Evolutionary conservation across 2,888 invertebrate species (phyloP), one percentile per base, ranked within the genome.

Genomic region (Drosophila atroscutellata): DNA sequence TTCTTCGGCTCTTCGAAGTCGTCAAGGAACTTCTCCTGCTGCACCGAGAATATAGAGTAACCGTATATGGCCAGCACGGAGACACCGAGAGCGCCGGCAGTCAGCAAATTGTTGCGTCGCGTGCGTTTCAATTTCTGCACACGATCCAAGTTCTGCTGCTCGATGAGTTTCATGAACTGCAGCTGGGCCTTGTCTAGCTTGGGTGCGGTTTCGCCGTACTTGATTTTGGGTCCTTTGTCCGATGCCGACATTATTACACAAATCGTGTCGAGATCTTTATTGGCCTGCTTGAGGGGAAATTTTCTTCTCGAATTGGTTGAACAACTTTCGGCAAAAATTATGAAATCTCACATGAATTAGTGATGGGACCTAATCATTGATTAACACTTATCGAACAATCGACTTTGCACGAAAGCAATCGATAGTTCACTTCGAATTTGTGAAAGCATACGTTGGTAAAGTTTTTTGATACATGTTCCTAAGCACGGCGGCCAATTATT

Each of bases 11-110:
- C 96, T 77, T 98, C 96, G 91, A 98, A 98, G 92, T 98, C 98
- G 94, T 98, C 98, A 68, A 99, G 94, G 94, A 99, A 98, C 56
- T 95, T 97, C 93, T 99, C 99, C 92, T 98, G 98, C 91, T 96
- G 96, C 57, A 99, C 96, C 9, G 98, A 95, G 78, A 94, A 94
- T 91, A 98, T 96, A 24, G 98, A 97, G 93, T 98, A 98, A 36
- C 95, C 93, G 93, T 98, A 98, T 90, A 99, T 97, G 74, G 96
- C 95, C 3, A 97, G 71, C 0, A 96, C 97, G 34, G 95, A 94
- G 13, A 94, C 93, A 6, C 95, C 96, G 60, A 97, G 92, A 0
- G 95, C 89, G 9, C 94, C 93, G 30, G 92, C 98, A 47, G 96
- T 95, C 18, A 96, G 90, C 45, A 95, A 93, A 92, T 97, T 98